These are phyloP conservation scores for Scatophagus argus DNA, from an alignment of 2,113 vertebrate genomes.

Conservation along the genomic window DNA sequence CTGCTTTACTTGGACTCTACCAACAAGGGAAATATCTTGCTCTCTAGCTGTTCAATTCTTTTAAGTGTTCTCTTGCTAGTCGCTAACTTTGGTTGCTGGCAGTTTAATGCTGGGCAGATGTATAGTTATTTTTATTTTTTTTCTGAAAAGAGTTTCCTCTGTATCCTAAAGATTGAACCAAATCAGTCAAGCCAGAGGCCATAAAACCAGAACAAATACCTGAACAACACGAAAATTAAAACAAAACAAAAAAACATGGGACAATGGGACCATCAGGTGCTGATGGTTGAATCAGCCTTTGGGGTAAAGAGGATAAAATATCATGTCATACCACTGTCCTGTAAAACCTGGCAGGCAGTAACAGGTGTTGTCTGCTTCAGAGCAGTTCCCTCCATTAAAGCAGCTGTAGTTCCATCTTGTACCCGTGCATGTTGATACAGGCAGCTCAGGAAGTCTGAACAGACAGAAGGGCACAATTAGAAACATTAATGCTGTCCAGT, in stretches of 20 bases:
- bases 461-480: neutral
- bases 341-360: constrained; percentile 86
- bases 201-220: neutral
- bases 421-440: constrained; percentile 84
- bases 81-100: neutral
- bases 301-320: neutral
- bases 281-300: neutral
- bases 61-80: neutral
- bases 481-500: neutral
- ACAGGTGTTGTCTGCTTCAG: constrained; percentile 72
- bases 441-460: constrained; percentile 84
- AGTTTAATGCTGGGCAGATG: too few species aligned
- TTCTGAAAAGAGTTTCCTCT: too few species aligned
- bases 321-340: constrained; percentile 86
- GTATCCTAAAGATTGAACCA: neutral
- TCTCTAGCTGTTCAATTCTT: neutral
- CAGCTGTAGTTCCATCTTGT: constrained; percentile 88
- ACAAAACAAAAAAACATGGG: neutral
- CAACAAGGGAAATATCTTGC: neutral
- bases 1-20: neutral
- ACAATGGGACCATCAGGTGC: too few species aligned
- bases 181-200: neutral
- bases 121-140: neutral
- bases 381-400: constrained; percentile 90
- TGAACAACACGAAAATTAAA: neutral